Conservation (phyloP, 1,140 invertebrate genomes). For the Phymorhynchus buccinoides region DNA sequence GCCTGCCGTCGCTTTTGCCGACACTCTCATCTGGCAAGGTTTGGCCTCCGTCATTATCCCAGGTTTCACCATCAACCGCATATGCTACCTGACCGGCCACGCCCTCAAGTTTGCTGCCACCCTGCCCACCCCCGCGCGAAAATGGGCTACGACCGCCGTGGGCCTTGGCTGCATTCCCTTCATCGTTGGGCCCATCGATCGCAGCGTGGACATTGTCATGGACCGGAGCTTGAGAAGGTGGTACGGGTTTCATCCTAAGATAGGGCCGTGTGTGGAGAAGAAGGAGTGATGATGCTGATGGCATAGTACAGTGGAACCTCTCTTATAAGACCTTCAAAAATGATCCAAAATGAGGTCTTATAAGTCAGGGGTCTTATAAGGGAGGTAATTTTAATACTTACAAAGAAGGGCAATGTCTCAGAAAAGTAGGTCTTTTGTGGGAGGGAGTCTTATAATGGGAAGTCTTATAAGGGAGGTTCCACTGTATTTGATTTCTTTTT, state of each 20-base stretch:
- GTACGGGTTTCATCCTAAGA: conserved; percentile 40
- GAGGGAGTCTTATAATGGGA: too few species aligned
- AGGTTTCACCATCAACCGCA: conserved; percentile 92
- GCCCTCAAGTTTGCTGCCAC: conserved; percentile 75
- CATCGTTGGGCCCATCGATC: conserved; percentile 94
- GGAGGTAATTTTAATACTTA: too few species aligned
- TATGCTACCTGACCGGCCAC: conserved; percentile 80
- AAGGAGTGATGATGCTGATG: too few species aligned
- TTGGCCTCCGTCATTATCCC: conserved; percentile 93
- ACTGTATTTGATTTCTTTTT: too few species aligned
- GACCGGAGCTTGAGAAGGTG: conserved; percentile 78
- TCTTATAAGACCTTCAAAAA: too few species aligned
- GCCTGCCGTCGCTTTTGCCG: conserved; percentile 78
- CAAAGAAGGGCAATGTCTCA: too few species aligned
- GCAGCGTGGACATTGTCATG: conserved; percentile 84
- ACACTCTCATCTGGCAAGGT: conserved; percentile 93
- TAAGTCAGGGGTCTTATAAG: too few species aligned
- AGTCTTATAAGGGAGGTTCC: too few species aligned
- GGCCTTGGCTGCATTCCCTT: conserved; percentile 90
- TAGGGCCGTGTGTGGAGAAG: too few species aligned
- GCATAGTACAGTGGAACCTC: too few species aligned
- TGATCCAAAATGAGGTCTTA: too few species aligned
- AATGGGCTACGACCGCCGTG: conserved; percentile 83
- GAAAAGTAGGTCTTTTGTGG: too few species aligned
- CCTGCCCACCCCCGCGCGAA: conserved; percentile 75